Evolutionary conservation across 2,113 vertebrate genomes (phyloP).

Genomic region (Coracopsis vasa): DNA sequence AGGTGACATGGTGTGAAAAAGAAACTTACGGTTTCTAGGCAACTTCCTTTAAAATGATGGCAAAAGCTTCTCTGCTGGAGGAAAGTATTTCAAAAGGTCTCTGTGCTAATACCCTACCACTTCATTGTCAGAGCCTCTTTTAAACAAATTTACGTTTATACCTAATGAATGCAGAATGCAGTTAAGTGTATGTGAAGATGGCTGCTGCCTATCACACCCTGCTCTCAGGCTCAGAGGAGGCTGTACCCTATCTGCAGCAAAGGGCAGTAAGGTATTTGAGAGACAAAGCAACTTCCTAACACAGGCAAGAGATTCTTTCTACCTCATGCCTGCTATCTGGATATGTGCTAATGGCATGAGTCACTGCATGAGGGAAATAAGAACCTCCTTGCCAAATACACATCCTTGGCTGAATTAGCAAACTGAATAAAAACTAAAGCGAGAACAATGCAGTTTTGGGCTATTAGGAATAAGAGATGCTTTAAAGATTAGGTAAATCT

Average conservation of each 20-base stretch:
- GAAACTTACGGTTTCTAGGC: background rate
- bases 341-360: conserved; percentile 1
- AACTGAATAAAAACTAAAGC: background rate
- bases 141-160: background rate
- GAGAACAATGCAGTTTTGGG: conserved; percentile 13
- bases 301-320: background rate
- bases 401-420: background rate
- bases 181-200: background rate
- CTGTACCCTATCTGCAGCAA: background rate
- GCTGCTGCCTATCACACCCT: background rate
- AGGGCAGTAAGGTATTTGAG: background rate
- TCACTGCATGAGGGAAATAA: background rate
- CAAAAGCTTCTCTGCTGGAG: background rate
- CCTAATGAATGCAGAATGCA: background rate
- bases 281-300: background rate
- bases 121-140: background rate
- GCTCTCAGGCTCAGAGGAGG: background rate
- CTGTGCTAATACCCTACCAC: background rate
- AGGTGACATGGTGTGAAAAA: background rate
- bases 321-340: background rate
- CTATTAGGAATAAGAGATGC: background rate
- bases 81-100: background rate
- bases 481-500: background rate
- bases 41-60: background rate
- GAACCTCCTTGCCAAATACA: conserved; percentile 23